Conservation (phyloP, 2,888 invertebrate species). For the Hyposoter didymator region DNA sequence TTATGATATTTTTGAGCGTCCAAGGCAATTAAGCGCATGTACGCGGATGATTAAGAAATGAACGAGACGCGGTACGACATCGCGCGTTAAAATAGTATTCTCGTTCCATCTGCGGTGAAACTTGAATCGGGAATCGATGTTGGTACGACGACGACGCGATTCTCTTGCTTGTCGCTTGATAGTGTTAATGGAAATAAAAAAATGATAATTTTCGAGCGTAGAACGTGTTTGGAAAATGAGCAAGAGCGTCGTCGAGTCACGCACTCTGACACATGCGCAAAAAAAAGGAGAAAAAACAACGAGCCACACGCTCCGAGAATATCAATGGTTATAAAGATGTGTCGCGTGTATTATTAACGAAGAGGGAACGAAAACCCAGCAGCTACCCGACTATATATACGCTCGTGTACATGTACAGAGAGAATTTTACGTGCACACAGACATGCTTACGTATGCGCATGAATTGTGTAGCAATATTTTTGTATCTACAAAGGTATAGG, state of each 20-base stretch:
- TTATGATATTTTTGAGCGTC: not conserved
- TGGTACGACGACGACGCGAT: not conserved
- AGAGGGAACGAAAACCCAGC: slow-evolving; percentile 20
- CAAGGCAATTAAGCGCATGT: not conserved
- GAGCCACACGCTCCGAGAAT: slow-evolving; percentile 65
- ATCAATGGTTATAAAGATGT: slow-evolving; percentile 63
- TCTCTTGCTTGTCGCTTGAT: not conserved
- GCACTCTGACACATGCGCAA: slow-evolving; percentile 49
- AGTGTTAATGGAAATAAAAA: slow-evolving; percentile 1
- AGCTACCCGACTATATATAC: not conserved
- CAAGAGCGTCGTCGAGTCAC: slow-evolving; percentile 53
- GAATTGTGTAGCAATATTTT: slow-evolving; percentile 2
- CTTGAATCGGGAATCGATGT: not conserved
- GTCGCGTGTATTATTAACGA: slow-evolving; percentile 56
- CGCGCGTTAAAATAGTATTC: slow-evolving; percentile 4
- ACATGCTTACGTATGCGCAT: not conserved
- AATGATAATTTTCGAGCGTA: slow-evolving; percentile 36
- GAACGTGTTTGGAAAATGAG: slow-evolving; percentile 45
- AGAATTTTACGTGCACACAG: not conserved
- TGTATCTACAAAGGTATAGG: not conserved
- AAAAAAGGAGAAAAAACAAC: slow-evolving; percentile 35
- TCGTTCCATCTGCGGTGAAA: not conserved
- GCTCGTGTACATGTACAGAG: not conserved
- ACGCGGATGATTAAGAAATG: not conserved
- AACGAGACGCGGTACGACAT: not conserved